These are phyloP conservation scores for Clostera curtula DNA, from an alignment of 2,888 invertebrate species.

Conservation along the genomic window DNA sequence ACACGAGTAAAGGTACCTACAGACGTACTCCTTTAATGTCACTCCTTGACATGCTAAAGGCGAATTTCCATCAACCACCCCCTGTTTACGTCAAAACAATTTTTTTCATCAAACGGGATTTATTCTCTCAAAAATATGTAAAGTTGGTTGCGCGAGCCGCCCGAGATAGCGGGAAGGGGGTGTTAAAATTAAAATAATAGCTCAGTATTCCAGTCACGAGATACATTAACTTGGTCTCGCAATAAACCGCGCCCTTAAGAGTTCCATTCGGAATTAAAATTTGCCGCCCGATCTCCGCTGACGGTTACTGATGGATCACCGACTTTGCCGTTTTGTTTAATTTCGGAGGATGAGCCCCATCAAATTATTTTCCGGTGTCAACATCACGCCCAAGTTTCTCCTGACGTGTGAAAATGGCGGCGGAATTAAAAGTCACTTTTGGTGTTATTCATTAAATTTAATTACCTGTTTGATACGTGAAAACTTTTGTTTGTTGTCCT, in stretches of 20 bases:
- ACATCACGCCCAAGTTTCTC: constrained; percentile 18
- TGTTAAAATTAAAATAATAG: constrained; percentile 69
- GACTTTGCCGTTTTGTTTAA: constrained; percentile 42
- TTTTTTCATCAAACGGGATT: constrained; percentile 69
- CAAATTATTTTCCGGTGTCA: constrained; percentile 11
- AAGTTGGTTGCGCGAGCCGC: constrained; percentile 51
- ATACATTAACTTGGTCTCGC: constrained; percentile 67
- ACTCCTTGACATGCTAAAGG: constrained; percentile 52
- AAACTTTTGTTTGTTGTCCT: too few species aligned
- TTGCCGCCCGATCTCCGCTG: constrained; percentile 66
- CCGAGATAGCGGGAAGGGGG: constrained; percentile 47
- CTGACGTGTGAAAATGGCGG: constrained; percentile 10
- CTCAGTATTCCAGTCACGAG: constrained; percentile 70
- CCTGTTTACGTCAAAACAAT: constrained; percentile 61
- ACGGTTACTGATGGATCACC: constrained; percentile 66
- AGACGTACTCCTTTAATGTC: constrained; percentile 37
- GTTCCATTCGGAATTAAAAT: constrained; percentile 70
- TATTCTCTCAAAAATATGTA: constrained; percentile 68
- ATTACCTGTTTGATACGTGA: too few species aligned
- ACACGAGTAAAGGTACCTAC: too few species aligned
- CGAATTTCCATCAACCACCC: constrained; percentile 57
- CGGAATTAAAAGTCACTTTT: constrained; percentile 22
- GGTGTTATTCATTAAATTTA: too few species aligned
- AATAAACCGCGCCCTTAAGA: constrained; percentile 68
- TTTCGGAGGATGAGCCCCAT: constrained; percentile 16